Evolutionary conservation across 2,888 invertebrate genomes (phyloP).

Genomic region (Podotricha telesiphe): DNA sequence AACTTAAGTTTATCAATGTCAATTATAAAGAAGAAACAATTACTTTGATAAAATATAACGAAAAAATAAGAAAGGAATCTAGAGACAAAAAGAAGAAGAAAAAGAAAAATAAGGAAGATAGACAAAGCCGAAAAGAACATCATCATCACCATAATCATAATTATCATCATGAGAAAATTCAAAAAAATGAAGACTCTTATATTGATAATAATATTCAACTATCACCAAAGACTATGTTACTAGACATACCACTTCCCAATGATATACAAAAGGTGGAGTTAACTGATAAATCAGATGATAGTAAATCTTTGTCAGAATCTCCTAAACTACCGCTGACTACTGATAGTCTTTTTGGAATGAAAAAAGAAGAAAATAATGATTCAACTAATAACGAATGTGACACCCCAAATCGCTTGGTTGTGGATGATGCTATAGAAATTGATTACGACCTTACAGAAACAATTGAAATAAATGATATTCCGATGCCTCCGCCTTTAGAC

Average conservation of each 20-base stretch:
- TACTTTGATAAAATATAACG: slow-evolving; percentile 49
- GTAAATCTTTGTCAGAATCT: slow-evolving; percentile 73
- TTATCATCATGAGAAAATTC: slow-evolving; percentile 82
- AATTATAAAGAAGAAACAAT: slow-evolving; percentile 42
- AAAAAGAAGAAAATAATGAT: slow-evolving; percentile 55
- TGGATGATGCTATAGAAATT: slow-evolving; percentile 55
- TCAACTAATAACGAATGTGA: slow-evolving; percentile 45
- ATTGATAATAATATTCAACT: slow-evolving; percentile 53
- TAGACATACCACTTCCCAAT: slow-evolving; percentile 71
- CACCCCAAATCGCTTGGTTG: slow-evolving; percentile 46
- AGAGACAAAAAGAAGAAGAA: slow-evolving; percentile 94
- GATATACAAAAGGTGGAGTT: slow-evolving; percentile 57
- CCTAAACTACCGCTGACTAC: slow-evolving; percentile 86
- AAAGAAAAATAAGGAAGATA: slow-evolving; percentile 91
- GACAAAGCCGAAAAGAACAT: slow-evolving; percentile 86
- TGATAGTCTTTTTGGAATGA: slow-evolving; percentile 81
- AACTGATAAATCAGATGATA: slow-evolving; percentile 62
- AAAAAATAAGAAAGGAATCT: slow-evolving; percentile 81
- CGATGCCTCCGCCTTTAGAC: slow-evolving; percentile 69
- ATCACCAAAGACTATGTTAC: slow-evolving; percentile 63
- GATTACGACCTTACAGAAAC: slow-evolving; percentile 59
- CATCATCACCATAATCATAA: slow-evolving; percentile 79
- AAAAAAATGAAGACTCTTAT: slow-evolving; percentile 57
- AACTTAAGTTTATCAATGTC: slow-evolving; percentile 76
- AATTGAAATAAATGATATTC: slow-evolving; percentile 69